These are phyloP conservation scores for Heteromormyrus szaboi DNA, from an alignment of 2,797 vertebrate species.

Conservation along the genomic window DNA sequence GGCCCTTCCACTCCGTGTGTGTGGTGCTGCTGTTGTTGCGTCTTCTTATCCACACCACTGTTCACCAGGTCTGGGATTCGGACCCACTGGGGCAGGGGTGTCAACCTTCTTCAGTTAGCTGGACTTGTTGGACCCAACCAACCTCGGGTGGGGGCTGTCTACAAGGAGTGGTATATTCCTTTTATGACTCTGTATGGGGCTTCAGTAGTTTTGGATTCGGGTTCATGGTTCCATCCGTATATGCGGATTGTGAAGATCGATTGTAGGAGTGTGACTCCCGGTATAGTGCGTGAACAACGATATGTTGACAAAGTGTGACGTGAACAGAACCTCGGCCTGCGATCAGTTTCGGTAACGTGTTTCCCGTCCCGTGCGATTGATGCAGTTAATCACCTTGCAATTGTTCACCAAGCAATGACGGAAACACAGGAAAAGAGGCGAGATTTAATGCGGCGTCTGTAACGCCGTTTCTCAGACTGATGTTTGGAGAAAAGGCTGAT, in stretches of 20 bases:
- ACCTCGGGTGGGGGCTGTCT: not conserved
- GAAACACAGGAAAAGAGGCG: not conserved
- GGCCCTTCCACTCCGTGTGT: not conserved
- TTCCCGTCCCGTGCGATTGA: not conserved
- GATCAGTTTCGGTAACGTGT: not conserved
- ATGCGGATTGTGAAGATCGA: not conserved
- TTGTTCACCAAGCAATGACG: not conserved
- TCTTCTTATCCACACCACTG: not conserved
- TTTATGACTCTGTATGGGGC: not conserved
- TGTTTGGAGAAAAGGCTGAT: not conserved
- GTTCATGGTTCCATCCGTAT: not conserved
- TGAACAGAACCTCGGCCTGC: not conserved
- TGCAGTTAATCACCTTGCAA: not conserved
- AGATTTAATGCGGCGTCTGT: not conserved
- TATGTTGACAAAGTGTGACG: not conserved
- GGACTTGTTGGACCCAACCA: not conserved
- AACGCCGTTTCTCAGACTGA: not conserved
- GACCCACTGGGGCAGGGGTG: not conserved
- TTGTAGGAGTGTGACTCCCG: not conserved
- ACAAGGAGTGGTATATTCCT: not conserved
- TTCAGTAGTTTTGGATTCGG: not conserved
- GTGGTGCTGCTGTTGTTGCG: not conserved
- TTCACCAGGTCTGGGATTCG: not conserved
- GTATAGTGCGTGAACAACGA: not conserved
- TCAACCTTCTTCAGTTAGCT: not conserved